Evolutionary conservation across 2,888 invertebrate species (phyloP).

Genomic region (Odontothrips loti): DNA sequence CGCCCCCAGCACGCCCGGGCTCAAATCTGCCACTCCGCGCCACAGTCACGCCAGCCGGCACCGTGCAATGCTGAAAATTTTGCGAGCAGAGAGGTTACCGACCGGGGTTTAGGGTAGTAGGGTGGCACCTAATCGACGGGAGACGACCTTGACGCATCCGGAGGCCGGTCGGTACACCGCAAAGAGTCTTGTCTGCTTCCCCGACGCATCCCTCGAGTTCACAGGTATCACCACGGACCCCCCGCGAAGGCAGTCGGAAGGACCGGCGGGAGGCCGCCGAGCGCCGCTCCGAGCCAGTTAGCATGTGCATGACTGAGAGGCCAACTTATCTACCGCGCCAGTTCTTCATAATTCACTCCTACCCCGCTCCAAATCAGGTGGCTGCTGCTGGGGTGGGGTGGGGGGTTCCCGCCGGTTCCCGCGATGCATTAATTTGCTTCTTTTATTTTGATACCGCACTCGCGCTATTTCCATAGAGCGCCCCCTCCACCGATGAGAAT

Average conservation of each 20-base stretch:
- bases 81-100: no score
- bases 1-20: no score
- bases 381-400: background rate
- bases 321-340: background rate
- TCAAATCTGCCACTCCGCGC: no score
- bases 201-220: no score
- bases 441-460: constrained; percentile 14
- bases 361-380: background rate
- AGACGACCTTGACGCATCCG: no score
- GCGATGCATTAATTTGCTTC: constrained; percentile 12
- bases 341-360: constrained; percentile 7
- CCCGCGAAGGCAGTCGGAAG: background rate
- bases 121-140: no score
- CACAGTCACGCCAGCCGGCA: no score
- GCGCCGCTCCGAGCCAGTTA: background rate
- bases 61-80: no score
- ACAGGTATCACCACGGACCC: background rate
- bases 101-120: no score
- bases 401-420: background rate
- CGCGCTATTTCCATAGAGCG: background rate
- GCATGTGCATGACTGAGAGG: background rate
- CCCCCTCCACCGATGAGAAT: background rate
- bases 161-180: no score
- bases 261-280: background rate
- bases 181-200: no score